Evolutionary conservation across 2,113 vertebrate genomes (phyloP), one percentile per base, ranked within the genome.

Genomic region (Pelecanoides urinatrix): DNA sequence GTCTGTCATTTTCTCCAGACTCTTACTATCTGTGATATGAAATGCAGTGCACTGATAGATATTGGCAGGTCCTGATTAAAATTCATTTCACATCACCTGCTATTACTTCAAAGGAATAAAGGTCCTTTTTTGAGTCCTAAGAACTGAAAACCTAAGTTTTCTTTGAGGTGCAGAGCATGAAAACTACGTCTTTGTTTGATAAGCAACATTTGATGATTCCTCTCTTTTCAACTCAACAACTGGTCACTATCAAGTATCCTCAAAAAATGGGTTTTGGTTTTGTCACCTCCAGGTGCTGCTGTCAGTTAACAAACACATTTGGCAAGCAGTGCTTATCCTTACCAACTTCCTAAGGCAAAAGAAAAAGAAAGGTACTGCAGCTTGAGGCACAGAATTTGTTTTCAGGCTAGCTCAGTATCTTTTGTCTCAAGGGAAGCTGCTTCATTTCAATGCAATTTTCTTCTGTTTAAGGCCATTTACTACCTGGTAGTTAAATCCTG

Each of bases 81-180:
- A 98, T 98, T 98, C 97, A 89, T 96, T 97, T 92, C 97, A 97
- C 96, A 95, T 96, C 4, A 4, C 87, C 91, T 86, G 95, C 85
- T 94, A 92, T 95, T 94, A 86, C 96, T 98, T 98, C 97, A 98
- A 98, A 97, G 92, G 92, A 97, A 96, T 88, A 98, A 97, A 97
- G 88, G 40, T 61, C 71, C 94, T 92, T 65, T 88, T 88, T 68
- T 80, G 30, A 94, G 49, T 83, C 86, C 66, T 85, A 91, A 94
- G 95, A 97, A 97, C 80, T 89, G 78, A 97, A 97, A 95, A 93
- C 23, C 71, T 77, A 82, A 94, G 92, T 92, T 96, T 97, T 96
- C 97, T 97, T 97, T 97, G 95, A 97, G 94, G 77, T 95, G 45
- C 25, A 96, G 95, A 98, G 91, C 75, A 79, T 94, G 87, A 97